phyloP scores from a whole-genome alignment of 2,797 vertebrate species.

The Chelidonichthys spinosus region DNA sequence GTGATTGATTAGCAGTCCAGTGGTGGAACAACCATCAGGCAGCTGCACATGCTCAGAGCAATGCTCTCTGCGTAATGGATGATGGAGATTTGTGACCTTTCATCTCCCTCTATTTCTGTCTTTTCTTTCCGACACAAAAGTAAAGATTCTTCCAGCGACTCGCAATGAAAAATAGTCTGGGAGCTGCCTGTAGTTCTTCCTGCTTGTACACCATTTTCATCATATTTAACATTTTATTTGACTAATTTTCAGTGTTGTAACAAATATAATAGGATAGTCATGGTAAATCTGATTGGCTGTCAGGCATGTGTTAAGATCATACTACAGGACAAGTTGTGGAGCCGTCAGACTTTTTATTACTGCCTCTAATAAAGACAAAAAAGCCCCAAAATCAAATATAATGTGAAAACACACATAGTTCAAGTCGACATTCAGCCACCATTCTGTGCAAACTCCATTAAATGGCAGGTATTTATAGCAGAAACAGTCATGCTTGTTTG shows the following conservation, averaged over 20 bases:
- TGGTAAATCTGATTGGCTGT: not conserved
- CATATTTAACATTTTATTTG: not conserved
- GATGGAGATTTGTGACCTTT: not conserved
- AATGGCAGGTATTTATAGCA: not conserved
- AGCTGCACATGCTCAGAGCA: conserved; percentile 21
- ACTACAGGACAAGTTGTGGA: not conserved
- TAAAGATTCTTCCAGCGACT: not conserved
- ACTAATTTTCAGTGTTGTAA: not conserved
- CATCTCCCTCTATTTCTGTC: not conserved
- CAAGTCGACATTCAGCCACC: not conserved
- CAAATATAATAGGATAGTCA: not conserved
- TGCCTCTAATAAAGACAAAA: not conserved
- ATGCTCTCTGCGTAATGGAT: conserved; percentile 1
- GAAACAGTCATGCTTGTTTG: not conserved
- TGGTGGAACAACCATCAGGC: conserved; percentile 45
- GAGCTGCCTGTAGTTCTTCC: not conserved
- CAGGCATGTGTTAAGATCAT: not conserved
- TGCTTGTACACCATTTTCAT: not conserved
- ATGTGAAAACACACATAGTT: not conserved
- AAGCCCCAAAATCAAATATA: not conserved
- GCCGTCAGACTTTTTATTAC: not conserved
- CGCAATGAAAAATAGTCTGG: too few relatives aligned
- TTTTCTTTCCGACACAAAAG: not conserved
- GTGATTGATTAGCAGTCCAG: conserved; percentile 54
- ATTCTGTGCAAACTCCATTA: not conserved